Percentiles rank a stretch among this genome's conserved stretches.
Evolutionary conservation across 92 coral and sea anemone genomes (phyloP).

Genomic region (Ricordea florida): DNA sequence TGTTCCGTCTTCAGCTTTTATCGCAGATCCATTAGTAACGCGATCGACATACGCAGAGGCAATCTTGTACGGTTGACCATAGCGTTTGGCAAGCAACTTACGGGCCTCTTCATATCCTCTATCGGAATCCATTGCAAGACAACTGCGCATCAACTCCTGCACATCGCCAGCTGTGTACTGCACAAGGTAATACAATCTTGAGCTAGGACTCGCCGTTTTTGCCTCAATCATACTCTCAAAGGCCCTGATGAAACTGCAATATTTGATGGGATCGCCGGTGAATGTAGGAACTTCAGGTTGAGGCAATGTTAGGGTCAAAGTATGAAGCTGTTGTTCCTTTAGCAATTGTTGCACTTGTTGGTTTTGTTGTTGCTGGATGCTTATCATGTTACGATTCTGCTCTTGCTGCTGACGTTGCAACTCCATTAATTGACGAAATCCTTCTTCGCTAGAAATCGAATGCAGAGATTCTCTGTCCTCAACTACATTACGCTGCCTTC

Average conservation of each 20-base stretch:
- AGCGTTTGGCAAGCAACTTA: constrained; percentile 42
- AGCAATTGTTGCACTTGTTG: constrained; percentile 12
- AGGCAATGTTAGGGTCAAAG: constrained; percentile 49
- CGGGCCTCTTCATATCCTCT: constrained; percentile 54
- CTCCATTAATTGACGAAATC: background rate
- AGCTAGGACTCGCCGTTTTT: too few relatives aligned
- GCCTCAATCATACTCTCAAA: too few relatives aligned
- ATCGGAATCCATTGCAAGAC: constrained; percentile 29
- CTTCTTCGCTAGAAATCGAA: background rate
- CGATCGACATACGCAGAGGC: constrained; percentile 51
- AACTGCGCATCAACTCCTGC: constrained; percentile 59
- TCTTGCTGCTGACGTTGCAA: background rate
- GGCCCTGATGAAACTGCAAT: too few relatives aligned
- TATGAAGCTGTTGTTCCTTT: constrained; percentile 38
- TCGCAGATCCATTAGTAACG: constrained; percentile 20
- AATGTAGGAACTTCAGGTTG: constrained; percentile 53
- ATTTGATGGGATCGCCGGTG: constrained; percentile 43
- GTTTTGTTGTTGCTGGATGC: constrained; percentile 12
- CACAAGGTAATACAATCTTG: constrained; percentile 48
- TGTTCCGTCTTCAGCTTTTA: constrained; percentile 54
- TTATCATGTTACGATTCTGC: background rate
- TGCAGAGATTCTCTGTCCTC: background rate
- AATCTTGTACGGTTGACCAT: constrained; percentile 58
- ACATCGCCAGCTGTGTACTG: constrained; percentile 58
- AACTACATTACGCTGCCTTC: too few relatives aligned